Conservation (phyloP, 2,888 invertebrate genomes). For the Dyspetes luteomarginatus region DNA sequence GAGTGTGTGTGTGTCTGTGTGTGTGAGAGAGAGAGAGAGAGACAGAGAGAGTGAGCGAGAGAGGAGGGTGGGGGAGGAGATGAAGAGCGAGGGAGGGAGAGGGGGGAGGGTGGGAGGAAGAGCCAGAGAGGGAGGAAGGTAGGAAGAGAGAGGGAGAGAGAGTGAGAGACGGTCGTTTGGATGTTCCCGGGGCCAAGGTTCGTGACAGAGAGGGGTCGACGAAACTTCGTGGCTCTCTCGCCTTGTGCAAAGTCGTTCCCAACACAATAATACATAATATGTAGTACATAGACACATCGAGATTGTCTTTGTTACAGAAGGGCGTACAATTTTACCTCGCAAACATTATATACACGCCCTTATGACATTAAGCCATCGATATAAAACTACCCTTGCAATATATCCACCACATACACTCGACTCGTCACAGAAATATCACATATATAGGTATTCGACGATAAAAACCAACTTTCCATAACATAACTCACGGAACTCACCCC, state of each 20-base stretch:
- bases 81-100: not conserved
- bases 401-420: not conserved
- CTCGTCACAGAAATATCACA: slow-evolving; percentile 14
- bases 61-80: slow-evolving; percentile 46
- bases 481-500: not conserved
- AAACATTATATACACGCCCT: too few species aligned
- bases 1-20: too few species aligned
- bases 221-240: slow-evolving; percentile 37
- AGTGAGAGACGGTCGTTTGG: slow-evolving; percentile 30
- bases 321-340: too few species aligned
- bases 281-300: not conserved
- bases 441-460: slow-evolving; percentile 14
- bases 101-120: slow-evolving; percentile 62
- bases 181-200: slow-evolving; percentile 57
- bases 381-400: too few species aligned
- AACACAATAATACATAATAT: not conserved
- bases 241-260: slow-evolving; percentile 4
- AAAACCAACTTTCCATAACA: slow-evolving; percentile 34
- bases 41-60: slow-evolving; percentile 32
- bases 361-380: too few species aligned
- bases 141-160: not conserved
- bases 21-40: slow-evolving; percentile 39
- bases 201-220: slow-evolving; percentile 41
- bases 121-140: slow-evolving; percentile 1
- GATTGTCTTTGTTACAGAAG: too few species aligned